phyloP scores from a whole-genome alignment of 2,113 vertebrate species.

The Hippopotamus amphibius region DNA sequence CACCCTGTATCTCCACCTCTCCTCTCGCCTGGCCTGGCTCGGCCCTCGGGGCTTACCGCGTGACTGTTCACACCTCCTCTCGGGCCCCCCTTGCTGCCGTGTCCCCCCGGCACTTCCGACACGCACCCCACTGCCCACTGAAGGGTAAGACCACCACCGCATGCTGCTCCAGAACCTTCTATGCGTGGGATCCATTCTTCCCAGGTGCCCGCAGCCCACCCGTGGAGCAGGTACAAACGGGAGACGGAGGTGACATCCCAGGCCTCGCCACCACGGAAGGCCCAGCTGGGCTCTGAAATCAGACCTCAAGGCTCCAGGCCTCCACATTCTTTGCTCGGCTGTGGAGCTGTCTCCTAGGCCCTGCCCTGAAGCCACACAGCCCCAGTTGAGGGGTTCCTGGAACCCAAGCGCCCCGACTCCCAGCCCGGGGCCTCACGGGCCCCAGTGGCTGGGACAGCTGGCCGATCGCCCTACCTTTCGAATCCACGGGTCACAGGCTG shows the following conservation, averaged over 20 bases:
- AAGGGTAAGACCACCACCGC: too few species aligned
- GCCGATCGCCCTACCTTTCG: neutral
- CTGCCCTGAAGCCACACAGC: accelerated
- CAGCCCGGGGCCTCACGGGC: neutral
- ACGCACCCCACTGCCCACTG: neutral
- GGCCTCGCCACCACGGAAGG: accelerated
- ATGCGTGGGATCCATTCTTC: accelerated
- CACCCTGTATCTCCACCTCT: accelerated
- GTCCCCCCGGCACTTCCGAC: neutral
- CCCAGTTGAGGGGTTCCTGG: accelerated
- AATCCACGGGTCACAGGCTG: neutral
- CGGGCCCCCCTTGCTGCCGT: accelerated
- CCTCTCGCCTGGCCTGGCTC: accelerated
- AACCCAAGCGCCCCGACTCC: neutral
- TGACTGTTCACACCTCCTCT: accelerated
- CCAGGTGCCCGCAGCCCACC: too few species aligned
- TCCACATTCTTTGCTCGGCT: accelerated
- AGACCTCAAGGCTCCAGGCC: accelerated
- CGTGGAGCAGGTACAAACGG: accelerated
- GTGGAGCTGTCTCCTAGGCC: accelerated
- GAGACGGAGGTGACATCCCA: accelerated
- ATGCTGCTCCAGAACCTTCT: neutral
- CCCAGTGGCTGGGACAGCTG: accelerated
- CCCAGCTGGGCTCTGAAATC: neutral
- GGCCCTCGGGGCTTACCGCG: accelerated